A percentile compares a stretch with the other conserved stretches of the same genome.
These are phyloP conservation scores for Emys orbicularis DNA, from an alignment of 2,797 vertebrate genomes.

Conservation along the genomic window DNA sequence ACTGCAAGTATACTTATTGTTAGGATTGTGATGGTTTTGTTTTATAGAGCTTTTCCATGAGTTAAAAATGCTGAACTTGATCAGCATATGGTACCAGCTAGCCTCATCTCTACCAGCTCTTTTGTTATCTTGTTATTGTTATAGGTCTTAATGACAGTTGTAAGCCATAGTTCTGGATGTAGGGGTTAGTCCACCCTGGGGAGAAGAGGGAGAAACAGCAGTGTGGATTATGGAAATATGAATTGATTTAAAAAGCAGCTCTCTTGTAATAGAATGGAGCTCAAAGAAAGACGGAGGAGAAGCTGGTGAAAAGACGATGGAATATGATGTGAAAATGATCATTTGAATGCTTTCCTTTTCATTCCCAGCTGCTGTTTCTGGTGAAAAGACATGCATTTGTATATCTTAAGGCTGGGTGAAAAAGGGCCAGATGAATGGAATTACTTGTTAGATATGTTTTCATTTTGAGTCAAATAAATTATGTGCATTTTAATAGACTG, in stretches of 20 bases:
- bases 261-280: conserved; percentile 90
- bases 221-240: conserved; percentile 99
- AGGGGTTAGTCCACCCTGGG: conserved; percentile 97
- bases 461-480: conserved; percentile 77
- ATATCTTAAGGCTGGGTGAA: conserved; percentile 86
- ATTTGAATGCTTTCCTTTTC: conserved; percentile 91
- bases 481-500: conserved; percentile 85
- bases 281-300: conserved; percentile 94
- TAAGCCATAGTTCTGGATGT: conserved; percentile 94
- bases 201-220: conserved; percentile 89
- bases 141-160: conserved; percentile 96
- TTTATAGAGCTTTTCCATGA: conserved; percentile 73
- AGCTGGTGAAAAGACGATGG: conserved; percentile 92
- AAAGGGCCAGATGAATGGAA: conserved; percentile 83
- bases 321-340: conserved; percentile 93
- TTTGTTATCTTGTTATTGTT: conserved; percentile 99
- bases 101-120: conserved; percentile 89
- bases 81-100: conserved; percentile 96
- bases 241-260: conserved; percentile 92
- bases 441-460: conserved; percentile 85
- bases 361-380: conserved; percentile 94
- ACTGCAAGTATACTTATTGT: conserved; percentile 59
- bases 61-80: conserved; percentile 81
- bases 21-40: conserved; percentile 79
- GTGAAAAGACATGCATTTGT: conserved; percentile 91